These are phyloP conservation scores for Macrobrachium nipponense DNA, from an alignment of 1,140 invertebrate genomes.

Conservation along the genomic window DNA sequence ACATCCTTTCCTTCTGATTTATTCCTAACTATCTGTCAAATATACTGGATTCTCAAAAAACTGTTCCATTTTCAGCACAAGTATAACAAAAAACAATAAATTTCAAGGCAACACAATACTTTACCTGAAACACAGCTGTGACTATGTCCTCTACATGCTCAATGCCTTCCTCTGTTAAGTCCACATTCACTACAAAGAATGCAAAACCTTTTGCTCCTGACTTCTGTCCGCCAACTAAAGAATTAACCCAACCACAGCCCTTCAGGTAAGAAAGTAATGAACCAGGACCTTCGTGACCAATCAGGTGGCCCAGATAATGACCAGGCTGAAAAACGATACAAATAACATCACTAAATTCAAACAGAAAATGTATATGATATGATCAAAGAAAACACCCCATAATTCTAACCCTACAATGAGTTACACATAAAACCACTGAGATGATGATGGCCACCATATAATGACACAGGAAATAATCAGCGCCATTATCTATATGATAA, in stretches of 20 bases:
- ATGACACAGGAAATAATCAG: too few species aligned
- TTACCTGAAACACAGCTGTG: slow-evolving; percentile 82
- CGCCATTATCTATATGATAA: too few species aligned
- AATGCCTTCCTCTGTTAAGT: slow-evolving; percentile 92
- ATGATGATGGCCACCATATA: too few species aligned
- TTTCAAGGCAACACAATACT: slow-evolving; percentile 11
- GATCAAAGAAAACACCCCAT: too few species aligned
- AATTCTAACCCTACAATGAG: too few species aligned
- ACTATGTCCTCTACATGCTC: slow-evolving; percentile 88
- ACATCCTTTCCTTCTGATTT: too few species aligned
- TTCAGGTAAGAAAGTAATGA: slow-evolving; percentile 92
- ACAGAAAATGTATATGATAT: slow-evolving; percentile 10
- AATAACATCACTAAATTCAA: slow-evolving; percentile 6
- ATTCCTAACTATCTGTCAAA: too few species aligned
- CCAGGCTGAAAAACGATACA: slow-evolving; percentile 78
- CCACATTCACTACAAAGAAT: slow-evolving; percentile 89
- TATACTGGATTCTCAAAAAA: too few species aligned
- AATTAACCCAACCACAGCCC: slow-evolving; percentile 88
- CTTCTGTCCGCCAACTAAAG: slow-evolving; percentile 82
- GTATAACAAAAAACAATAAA: not conserved
- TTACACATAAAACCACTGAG: too few species aligned
- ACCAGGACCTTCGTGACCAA: slow-evolving; percentile 95
- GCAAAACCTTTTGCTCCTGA: slow-evolving; percentile 85
- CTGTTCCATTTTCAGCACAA: too few species aligned
- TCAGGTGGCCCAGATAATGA: slow-evolving; percentile 80